Base-by-base conservation (phyloP, 1,140 invertebrate species). In the Intoshia linei region DNA sequence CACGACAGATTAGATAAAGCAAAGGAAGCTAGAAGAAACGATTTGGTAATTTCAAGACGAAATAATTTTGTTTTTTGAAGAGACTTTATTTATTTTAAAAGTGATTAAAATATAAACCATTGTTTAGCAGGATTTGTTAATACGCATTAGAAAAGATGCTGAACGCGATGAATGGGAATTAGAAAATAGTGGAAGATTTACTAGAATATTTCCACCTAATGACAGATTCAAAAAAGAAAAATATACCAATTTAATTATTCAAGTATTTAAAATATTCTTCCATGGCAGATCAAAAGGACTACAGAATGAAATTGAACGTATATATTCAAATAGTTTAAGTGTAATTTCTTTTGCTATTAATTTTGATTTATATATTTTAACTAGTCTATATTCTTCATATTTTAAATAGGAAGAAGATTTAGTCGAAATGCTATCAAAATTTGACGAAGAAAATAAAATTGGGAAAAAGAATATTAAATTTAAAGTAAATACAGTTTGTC, bases 141-240 rank as follows among this genome's bases (percentile, higher is more conserved):
- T 42, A 10, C 36, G 48, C 27, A 40, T 57, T 6, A 43, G 48
- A 38, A 50, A 46, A 31, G 49, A 50, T 30, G 44, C 46, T 11
- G 23, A 44, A 6, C 35, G 48, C 32, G 52, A 56, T 38, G 52
- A 54, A n/a, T 59, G 43, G 44, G 56, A 59, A 38, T 55, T 54
- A 29, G 39, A 49, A 23, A 52, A 59, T 44, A 43, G 46, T 30
- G 55, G 56, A 3, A 36, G 46, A 23, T 59, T 54, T 42, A 43
- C 44, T 2, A 44, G 52, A 40, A 53, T 59, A 25, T 59, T 59
- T 38, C 56, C 56, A 7, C 44, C 48, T 13, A 49, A 57, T 20
- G 54, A 57, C 34, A 47, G 45, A 33, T 42, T 41, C 3, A 38
- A 42, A 18, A 49, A 51, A 29, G 50, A 54, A 22, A 45, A 44